Percentiles rank a stretch among this genome's conserved stretches.
Evolutionary conservation across 2,113 vertebrate genomes (phyloP).

Genomic region (Eurypyga helias): DNA sequence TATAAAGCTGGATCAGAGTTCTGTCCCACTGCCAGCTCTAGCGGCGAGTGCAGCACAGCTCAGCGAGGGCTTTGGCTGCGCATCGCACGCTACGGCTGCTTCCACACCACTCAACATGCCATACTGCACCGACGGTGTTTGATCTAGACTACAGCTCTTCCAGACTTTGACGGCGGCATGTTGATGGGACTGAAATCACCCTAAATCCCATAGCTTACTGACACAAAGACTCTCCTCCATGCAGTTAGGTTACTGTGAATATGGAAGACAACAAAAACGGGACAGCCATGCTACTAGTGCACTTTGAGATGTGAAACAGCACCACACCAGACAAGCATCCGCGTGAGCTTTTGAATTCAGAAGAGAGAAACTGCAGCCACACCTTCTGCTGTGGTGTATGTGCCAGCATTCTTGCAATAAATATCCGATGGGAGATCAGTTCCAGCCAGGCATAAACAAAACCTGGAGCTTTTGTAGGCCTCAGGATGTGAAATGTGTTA

Average conservation of each 20-base stretch:
- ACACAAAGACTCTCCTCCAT: slow-evolving; percentile 2
- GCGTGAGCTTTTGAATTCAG: slow-evolving; percentile 49
- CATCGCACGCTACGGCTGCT: fast-evolving
- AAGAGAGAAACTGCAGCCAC: slow-evolving; percentile 81
- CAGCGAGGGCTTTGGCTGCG: neutral
- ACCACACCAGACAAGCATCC: slow-evolving; percentile 14
- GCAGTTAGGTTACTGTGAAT: slow-evolving; percentile 41
- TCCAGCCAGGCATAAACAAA: slow-evolving; percentile 99
- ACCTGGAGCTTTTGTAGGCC: slow-evolving; percentile 98
- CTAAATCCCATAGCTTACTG: neutral
- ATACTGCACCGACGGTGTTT: neutral
- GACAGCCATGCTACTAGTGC: slow-evolving; percentile 44
- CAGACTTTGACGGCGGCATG: neutral
- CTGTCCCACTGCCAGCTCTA: neutral
- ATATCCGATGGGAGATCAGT: slow-evolving; percentile 98
- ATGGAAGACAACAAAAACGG: slow-evolving; percentile 15
- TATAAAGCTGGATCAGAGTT: neutral
- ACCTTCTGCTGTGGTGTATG: slow-evolving; percentile 99
- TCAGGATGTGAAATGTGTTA: slow-evolving; percentile 99
- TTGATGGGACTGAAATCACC: neutral
- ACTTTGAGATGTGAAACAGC: neutral
- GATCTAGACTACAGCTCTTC: neutral
- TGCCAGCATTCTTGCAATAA: slow-evolving; percentile 98
- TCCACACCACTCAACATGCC: neutral
- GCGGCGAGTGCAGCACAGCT: neutral